Conservation (phyloP, 2,113 vertebrate species). For the Cynopterus brachyotis region DNA sequence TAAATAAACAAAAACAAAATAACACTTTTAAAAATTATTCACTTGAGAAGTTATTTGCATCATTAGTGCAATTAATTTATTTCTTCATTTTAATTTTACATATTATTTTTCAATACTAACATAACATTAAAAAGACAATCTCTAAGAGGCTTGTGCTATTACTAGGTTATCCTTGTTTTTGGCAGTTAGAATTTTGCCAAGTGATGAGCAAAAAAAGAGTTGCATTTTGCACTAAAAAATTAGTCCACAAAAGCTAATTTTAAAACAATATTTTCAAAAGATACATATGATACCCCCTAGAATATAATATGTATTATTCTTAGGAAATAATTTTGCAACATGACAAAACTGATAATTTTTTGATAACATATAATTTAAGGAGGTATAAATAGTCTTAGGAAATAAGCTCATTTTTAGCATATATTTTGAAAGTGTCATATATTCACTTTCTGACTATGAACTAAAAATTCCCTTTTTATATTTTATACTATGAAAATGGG, state of each 20-base stretch:
- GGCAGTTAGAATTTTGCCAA: background rate
- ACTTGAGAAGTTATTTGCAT: background rate
- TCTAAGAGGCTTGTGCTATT: background rate
- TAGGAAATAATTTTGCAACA: background rate
- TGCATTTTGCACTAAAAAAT: background rate
- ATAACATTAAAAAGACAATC: background rate
- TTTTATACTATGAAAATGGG: conserved; percentile 47
- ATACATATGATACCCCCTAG: background rate
- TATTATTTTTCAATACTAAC: background rate
- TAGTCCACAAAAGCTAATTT: background rate
- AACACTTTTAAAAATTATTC: background rate
- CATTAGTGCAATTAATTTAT: background rate
- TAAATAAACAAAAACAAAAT: background rate
- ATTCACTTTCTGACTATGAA: background rate
- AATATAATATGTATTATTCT: conserved; percentile 7
- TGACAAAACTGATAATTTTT: conserved; percentile 8
- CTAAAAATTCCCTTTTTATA: background rate
- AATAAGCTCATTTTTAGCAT: conserved; percentile 5
- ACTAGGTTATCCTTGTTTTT: background rate
- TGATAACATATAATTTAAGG: conserved; percentile 19
- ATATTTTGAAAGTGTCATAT: conserved; percentile 23
- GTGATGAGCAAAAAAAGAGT: background rate
- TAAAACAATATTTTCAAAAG: background rate
- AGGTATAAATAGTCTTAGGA: background rate
- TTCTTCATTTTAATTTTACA: background rate